A percentile compares a stretch with the other conserved stretches of the same genome.
Evolutionary conservation across 2,113 vertebrate species (phyloP).

Genomic region (Barnardius zonarius): DNA sequence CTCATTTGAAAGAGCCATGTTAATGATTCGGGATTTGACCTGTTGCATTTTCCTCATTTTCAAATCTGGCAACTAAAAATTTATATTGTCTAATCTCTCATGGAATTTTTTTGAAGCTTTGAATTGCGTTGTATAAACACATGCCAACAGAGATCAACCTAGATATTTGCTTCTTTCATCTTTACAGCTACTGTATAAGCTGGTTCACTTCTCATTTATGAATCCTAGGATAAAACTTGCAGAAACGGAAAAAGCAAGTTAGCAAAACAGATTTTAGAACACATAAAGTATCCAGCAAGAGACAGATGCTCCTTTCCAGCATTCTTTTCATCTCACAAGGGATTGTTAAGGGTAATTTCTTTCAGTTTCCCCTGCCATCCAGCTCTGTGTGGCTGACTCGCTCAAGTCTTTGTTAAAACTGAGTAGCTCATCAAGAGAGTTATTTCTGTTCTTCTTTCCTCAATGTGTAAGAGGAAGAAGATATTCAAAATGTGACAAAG

Average conservation of each 20-base stretch:
- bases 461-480: background rate
- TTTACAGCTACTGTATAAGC: background rate
- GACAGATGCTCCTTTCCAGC: background rate
- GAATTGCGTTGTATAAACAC: background rate
- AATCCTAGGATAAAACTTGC: background rate
- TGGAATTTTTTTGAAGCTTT: background rate
- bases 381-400: background rate
- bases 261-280: background rate
- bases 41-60: background rate
- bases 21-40: background rate
- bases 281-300: background rate
- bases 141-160: background rate
- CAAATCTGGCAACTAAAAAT: background rate
- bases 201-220: background rate
- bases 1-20: background rate
- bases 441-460: background rate
- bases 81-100: background rate
- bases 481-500: background rate
- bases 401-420: background rate
- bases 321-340: background rate
- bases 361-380: background rate
- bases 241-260: background rate
- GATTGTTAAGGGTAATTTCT: background rate
- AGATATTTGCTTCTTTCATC: conserved; percentile 6
- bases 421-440: background rate